These are phyloP conservation scores for Meta bourneti DNA, from an alignment of 2,888 invertebrate genomes.

Conservation along the genomic window DNA sequence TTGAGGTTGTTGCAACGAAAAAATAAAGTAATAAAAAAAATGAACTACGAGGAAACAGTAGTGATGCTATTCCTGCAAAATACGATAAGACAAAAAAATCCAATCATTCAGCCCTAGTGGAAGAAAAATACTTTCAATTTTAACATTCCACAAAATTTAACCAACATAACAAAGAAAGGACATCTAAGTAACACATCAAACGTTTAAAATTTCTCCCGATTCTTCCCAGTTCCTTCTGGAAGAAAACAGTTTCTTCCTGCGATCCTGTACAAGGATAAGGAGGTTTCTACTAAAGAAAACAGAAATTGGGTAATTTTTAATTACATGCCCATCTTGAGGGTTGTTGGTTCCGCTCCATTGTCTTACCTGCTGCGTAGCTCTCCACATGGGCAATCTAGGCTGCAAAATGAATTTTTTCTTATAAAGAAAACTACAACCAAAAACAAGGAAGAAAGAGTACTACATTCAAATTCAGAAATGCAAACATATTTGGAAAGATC, in stretches of 20 bases:
- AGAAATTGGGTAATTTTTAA: too few species aligned
- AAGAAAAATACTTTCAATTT: background rate
- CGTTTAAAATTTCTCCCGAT: background rate
- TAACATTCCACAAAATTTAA: background rate
- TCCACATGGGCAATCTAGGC: background rate
- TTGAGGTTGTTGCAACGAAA: background rate
- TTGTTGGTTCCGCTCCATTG: background rate
- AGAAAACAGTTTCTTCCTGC: background rate
- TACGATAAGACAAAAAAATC: background rate
- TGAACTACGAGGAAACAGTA: background rate
- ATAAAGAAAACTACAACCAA: background rate
- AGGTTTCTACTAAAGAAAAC: background rate
- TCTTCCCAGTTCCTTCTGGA: background rate
- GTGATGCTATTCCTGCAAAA: background rate
- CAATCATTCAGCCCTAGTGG: background rate
- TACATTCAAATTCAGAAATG: background rate
- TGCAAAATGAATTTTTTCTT: background rate
- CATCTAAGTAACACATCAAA: background rate
- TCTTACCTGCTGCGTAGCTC: background rate
- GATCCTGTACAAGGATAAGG: background rate
- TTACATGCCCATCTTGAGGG: background rate
- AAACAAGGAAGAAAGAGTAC: background rate
- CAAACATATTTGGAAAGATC: background rate
- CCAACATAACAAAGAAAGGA: background rate
- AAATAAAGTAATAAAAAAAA: background rate